phyloP scores from a whole-genome alignment of 1,140 invertebrate species.

The Laodelphax striatellus region DNA sequence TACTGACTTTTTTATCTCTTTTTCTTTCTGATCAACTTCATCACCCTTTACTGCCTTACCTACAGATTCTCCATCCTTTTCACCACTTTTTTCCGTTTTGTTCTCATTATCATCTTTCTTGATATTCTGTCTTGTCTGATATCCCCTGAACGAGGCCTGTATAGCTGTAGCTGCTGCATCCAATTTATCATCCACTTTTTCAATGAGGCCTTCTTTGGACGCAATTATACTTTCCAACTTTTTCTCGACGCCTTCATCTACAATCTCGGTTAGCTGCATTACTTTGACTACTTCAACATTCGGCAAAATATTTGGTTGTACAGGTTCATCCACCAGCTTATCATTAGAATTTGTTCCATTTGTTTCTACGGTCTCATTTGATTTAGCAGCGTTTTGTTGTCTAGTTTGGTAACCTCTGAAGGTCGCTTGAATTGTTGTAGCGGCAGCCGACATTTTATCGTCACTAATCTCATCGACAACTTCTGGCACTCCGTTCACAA shows the following conservation, averaged over 20 bases:
- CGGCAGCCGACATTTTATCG: slow-evolving; percentile 7
- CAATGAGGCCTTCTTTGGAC: background rate
- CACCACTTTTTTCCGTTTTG: slow-evolving; percentile 38
- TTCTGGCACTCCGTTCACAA: too few relatives aligned
- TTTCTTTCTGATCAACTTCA: background rate
- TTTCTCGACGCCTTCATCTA: background rate
- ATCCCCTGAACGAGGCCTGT: slow-evolving; percentile 21
- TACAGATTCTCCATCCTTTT: slow-evolving; percentile 22
- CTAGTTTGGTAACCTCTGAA: slow-evolving; percentile 19
- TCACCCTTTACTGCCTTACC: background rate
- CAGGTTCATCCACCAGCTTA: slow-evolving; percentile 17
- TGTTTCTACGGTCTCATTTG: slow-evolving; percentile 18
- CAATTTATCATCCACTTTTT: slow-evolving; percentile 9
- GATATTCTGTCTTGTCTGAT: slow-evolving; percentile 15
- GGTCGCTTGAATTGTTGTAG: slow-evolving; percentile 19
- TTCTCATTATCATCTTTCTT: slow-evolving; percentile 18
- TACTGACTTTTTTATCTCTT: too few relatives aligned
- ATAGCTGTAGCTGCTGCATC: slow-evolving; percentile 24
- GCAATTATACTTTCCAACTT: slow-evolving; percentile 2
- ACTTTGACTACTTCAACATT: background rate
- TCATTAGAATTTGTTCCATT: background rate
- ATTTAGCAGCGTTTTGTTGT: slow-evolving; percentile 31
- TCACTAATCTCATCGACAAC: background rate
- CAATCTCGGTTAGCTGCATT: background rate
- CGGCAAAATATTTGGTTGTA: background rate